A percentile compares a stretch with the other conserved stretches of the same genome.
These are phyloP conservation scores for Hermaeophaga mercurialis DNA, from an alignment of 2,888 invertebrate species.

Conservation along the genomic window DNA sequence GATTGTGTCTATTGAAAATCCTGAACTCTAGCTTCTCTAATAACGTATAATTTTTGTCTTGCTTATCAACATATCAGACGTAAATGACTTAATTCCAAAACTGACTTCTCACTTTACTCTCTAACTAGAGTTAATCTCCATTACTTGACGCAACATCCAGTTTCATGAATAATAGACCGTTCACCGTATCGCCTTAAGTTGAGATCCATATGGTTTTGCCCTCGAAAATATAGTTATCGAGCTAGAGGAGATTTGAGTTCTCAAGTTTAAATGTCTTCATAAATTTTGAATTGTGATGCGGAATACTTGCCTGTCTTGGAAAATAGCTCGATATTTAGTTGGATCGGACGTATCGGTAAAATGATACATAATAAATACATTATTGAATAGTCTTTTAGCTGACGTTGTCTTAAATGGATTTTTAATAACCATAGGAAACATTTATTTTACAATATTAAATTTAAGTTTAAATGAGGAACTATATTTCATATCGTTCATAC, in stretches of 20 bases:
- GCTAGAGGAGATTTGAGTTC: background rate
- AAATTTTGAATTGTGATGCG: background rate
- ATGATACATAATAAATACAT: too few species aligned
- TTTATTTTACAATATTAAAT: too few species aligned
- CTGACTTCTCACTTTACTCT: constrained; percentile 11
- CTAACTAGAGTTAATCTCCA: constrained; percentile 27
- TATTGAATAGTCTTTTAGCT: too few species aligned
- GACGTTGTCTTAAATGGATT: too few species aligned
- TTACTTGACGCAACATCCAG: constrained; percentile 21
- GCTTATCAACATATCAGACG: background rate
- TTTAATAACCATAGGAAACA: too few species aligned
- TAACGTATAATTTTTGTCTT: background rate
- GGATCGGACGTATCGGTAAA: too few species aligned
- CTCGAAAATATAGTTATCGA: background rate
- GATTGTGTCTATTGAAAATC: too few species aligned
- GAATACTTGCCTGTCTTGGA: too few species aligned
- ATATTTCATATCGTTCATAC: too few species aligned
- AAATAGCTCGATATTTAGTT: too few species aligned
- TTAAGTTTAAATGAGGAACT: too few species aligned
- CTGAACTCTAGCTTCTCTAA: too few species aligned
- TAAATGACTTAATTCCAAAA: constrained; percentile 11
- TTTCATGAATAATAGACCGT: constrained; percentile 28
- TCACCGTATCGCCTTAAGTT: constrained; percentile 14
- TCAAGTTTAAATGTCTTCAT: background rate
- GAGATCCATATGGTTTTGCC: background rate